Conservation (phyloP, 2,797 vertebrate species). For the Muscicapa comitata region DNA sequence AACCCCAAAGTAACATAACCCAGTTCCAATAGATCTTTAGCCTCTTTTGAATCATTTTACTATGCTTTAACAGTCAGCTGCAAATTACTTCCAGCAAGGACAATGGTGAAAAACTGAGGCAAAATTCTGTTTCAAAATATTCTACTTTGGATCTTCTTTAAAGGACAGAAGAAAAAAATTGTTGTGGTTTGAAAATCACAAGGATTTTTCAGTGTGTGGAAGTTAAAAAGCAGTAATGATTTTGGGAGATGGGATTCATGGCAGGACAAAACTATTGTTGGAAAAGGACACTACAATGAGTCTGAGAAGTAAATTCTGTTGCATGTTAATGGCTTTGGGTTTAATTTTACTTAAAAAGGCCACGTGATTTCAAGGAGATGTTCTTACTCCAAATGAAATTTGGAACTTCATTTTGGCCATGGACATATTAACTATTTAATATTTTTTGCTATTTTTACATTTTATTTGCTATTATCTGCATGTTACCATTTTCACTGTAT, state of each 20-base stretch:
- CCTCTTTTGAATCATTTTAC: background rate
- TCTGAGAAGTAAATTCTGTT: background rate
- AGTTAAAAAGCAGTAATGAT: background rate
- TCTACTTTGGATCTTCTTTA: background rate
- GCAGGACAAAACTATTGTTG: background rate
- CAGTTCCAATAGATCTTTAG: background rate
- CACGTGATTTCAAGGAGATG: background rate
- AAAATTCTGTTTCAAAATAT: background rate
- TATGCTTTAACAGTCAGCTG: background rate
- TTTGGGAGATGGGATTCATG: background rate
- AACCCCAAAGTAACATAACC: background rate
- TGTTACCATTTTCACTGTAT: background rate
- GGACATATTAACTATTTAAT: background rate
- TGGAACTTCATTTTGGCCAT: background rate
- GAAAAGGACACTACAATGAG: background rate
- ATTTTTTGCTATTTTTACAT: background rate
- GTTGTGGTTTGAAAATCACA: background rate
- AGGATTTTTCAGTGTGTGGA: background rate
- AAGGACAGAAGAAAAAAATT: background rate
- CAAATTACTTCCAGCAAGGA: background rate
- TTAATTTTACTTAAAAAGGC: background rate
- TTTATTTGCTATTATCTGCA: background rate
- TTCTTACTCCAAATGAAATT: background rate
- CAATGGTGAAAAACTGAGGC: rapidly evolving
- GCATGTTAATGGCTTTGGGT: background rate